Evolutionary conservation across 2,888 invertebrate species (phyloP).

Genomic region (Odontomyia ornata): DNA sequence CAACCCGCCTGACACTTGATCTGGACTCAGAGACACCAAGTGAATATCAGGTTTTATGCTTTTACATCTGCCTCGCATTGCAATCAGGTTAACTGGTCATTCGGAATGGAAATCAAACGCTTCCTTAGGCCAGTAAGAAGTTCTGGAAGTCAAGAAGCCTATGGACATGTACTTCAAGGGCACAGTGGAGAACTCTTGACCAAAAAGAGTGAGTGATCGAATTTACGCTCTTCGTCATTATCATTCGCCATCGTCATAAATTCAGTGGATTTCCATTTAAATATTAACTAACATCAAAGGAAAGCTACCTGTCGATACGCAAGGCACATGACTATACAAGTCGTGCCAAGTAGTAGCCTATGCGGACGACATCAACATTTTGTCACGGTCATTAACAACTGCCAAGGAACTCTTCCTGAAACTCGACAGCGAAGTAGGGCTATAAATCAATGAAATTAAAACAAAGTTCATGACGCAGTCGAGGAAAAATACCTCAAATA

Average conservation of each 20-base stretch:
- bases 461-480: too few species aligned
- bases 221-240: conserved; percentile 33
- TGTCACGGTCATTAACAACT: too few species aligned
- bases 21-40: conserved; percentile 84
- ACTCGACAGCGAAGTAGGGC: too few species aligned
- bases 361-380: too few species aligned
- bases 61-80: conserved; percentile 92
- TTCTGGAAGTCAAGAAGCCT: conserved; percentile 94
- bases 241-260: conserved; percentile 35
- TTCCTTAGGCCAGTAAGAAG: conserved; percentile 92
- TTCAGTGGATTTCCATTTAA: too few species aligned
- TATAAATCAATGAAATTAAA: too few species aligned
- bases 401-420: too few species aligned
- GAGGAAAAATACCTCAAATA: too few species aligned
- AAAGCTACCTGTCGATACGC: too few species aligned
- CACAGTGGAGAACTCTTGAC: conserved; percentile 44
- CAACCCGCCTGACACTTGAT: conserved; percentile 89
- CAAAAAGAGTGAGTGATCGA: conserved; percentile 47
- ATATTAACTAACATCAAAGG: too few species aligned
- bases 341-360: too few species aligned
- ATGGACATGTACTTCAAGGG: conserved; percentile 83
- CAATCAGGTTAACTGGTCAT: conserved; percentile 84
- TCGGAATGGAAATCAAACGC: conserved; percentile 86
- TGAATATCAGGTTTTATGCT: conserved; percentile 81
- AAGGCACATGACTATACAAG: too few species aligned